These are phyloP conservation scores for Biston betularia DNA, from an alignment of 2,888 invertebrate genomes.

Conservation along the genomic window DNA sequence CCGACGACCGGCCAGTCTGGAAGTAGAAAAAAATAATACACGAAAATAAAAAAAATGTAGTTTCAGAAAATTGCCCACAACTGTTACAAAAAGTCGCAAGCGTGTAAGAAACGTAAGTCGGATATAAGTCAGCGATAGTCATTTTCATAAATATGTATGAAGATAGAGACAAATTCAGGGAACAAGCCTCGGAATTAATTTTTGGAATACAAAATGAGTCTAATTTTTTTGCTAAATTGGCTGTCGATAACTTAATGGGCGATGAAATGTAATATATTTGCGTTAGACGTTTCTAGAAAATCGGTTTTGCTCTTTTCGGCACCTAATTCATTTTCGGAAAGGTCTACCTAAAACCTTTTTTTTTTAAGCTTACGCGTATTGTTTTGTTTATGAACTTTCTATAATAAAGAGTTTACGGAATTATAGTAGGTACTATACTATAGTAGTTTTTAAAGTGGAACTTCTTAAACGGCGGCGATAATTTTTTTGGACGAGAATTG, in stretches of 20 bases:
- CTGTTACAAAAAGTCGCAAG: constrained; percentile 12
- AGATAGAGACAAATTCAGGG: constrained; percentile 35
- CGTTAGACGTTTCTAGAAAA: not conserved
- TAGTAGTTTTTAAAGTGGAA: too few relatives aligned
- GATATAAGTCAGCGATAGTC: constrained; percentile 34
- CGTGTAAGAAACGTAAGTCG: not conserved
- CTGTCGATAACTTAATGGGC: constrained; percentile 31
- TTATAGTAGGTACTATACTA: too few relatives aligned
- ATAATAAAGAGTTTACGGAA: too few relatives aligned
- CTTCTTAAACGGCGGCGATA: too few relatives aligned
- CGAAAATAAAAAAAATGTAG: too few relatives aligned
- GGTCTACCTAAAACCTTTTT: not conserved
- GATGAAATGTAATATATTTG: constrained; percentile 24
- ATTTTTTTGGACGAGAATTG: too few relatives aligned
- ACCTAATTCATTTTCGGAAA: not conserved
- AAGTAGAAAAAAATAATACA: too few relatives aligned
- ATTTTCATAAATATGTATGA: constrained; percentile 43
- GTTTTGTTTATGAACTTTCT: not conserved
- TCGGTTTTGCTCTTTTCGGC: not conserved
- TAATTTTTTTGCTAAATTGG: constrained; percentile 38
- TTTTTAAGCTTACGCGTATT: not conserved
- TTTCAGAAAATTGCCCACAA: not conserved
- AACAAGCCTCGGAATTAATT: constrained; percentile 41
- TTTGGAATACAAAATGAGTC: constrained; percentile 39
- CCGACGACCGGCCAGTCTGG: too few relatives aligned